Evolutionary conservation across 2,113 vertebrate species (phyloP), one percentile per base, ranked within the genome.

Genomic region (Amblyopsis rosae): DNA sequence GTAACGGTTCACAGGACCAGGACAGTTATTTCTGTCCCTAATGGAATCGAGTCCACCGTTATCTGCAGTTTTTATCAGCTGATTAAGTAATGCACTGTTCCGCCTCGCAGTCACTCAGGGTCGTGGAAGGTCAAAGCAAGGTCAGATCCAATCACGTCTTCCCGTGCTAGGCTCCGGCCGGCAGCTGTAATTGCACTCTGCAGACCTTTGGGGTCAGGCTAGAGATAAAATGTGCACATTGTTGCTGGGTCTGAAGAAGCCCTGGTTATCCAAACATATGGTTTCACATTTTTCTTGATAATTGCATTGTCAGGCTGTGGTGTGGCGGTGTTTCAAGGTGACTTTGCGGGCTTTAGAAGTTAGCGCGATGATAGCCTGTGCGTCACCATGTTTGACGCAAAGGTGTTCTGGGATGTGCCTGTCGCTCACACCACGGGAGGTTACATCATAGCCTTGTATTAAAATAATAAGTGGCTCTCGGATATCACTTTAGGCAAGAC

Each of bases 41-140:
- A 92, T 91, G 77, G 91, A 86, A 89, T 86, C 85, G 72, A 70
- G 79, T 68, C 75, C 48, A 79, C 67, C 82, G 82, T 85, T 92
- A 93, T 91, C 91, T 89, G 59, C 51, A 75, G 72, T 86, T 84
- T 79, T 75, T 79, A 92, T 93, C 92, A 88, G 85, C 81, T 92
- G 89, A 91, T 92, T 90, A 91, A 88, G 83, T 80, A 85, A 87
- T 77, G 75, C 82, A 82, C 86, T 81, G 88, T 85, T 87, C 82
- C n/a, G 10, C 1, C 9, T 71, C 77, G 79, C 80, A 59, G 76
- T 87, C 79, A 73, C 70, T 67, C 47, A 11, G 49, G 84, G 86
- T 90, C 72, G 53, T 26, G 67, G 60, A 62, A 83, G 90, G 87
- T 87, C 87, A 89, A 76, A 72, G 67, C 88, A 92, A 93, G 91